These are phyloP conservation scores for Lasioglossum figueresi DNA, from an alignment of 2,888 invertebrate genomes.

Conservation along the genomic window DNA sequence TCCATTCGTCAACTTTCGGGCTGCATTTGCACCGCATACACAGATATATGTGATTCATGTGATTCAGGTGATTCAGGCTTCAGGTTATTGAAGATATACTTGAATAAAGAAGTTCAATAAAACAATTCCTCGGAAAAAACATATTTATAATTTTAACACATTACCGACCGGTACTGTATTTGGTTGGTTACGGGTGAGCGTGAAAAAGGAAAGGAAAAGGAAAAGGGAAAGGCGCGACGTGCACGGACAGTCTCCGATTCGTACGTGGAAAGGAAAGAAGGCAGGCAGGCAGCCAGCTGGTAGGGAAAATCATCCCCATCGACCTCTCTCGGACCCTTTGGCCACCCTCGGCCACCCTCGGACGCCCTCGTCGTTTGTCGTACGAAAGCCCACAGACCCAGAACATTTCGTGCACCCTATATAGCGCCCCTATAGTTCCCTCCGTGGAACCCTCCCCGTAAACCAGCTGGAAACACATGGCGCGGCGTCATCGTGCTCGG, in stretches of 20 bases:
- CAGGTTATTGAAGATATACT: too few relatives aligned
- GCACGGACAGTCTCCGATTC: neutral
- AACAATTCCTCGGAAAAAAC: too few relatives aligned
- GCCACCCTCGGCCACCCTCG: constrained; percentile 48
- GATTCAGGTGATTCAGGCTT: too few relatives aligned
- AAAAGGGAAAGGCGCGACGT: neutral
- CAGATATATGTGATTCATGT: too few relatives aligned
- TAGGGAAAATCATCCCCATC: neutral
- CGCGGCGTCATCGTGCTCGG: constrained; percentile 76
- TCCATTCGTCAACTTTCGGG: too few relatives aligned
- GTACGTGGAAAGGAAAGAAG: constrained; percentile 18
- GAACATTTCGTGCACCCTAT: constrained; percentile 66
- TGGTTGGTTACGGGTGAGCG: neutral
- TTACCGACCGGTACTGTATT: too few relatives aligned
- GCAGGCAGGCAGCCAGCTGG: neutral
- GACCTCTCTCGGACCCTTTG: neutral
- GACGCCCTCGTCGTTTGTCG: constrained; percentile 14
- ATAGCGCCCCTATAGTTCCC: constrained; percentile 42
- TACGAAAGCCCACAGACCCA: constrained; percentile 62
- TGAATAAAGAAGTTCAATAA: too few relatives aligned
- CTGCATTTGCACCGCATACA: too few relatives aligned
- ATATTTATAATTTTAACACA: too few relatives aligned
- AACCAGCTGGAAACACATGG: constrained; percentile 82
- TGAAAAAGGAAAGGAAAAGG: neutral
- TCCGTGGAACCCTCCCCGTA: constrained; percentile 63